These are phyloP conservation scores for Aspiorhynchus laticeps DNA, from an alignment of 2,113 vertebrate genomes.

Conservation along the genomic window DNA sequence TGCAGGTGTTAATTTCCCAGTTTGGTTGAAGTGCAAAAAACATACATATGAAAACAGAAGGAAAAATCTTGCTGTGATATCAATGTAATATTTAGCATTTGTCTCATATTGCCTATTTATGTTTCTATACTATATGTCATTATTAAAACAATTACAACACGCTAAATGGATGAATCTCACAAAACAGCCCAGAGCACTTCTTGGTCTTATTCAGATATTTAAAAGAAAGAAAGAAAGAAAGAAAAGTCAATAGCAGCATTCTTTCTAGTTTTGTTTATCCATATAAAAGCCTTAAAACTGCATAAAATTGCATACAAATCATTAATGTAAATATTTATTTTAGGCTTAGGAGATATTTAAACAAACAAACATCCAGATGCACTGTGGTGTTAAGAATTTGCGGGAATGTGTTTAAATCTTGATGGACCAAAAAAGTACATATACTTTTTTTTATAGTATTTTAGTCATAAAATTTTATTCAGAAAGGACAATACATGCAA, in stretches of 20 bases:
- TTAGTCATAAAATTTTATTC: no score
- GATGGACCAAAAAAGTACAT: background rate
- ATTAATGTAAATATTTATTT: no score
- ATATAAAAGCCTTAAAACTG: no score
- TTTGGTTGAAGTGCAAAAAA: background rate
- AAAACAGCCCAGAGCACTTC: background rate
- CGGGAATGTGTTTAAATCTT: background rate
- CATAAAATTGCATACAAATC: no score
- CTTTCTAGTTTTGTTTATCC: no score
- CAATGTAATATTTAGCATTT: background rate
- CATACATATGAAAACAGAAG: background rate
- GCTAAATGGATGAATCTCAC: background rate
- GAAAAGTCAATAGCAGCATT: no score
- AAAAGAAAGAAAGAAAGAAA: no score
- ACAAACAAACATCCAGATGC: no score
- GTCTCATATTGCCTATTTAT: background rate
- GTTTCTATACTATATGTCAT: background rate
- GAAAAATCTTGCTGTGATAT: background rate
- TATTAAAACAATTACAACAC: background rate
- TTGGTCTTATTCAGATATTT: background rate
- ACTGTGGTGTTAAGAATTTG: no score
- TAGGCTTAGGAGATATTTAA: no score
- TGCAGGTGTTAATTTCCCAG: slow-evolving; percentile 4
- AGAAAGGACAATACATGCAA: no score
- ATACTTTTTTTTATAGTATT: background rate